Conservation (phyloP, 2,888 invertebrate species). For the Strigamia transsilvanica region DNA sequence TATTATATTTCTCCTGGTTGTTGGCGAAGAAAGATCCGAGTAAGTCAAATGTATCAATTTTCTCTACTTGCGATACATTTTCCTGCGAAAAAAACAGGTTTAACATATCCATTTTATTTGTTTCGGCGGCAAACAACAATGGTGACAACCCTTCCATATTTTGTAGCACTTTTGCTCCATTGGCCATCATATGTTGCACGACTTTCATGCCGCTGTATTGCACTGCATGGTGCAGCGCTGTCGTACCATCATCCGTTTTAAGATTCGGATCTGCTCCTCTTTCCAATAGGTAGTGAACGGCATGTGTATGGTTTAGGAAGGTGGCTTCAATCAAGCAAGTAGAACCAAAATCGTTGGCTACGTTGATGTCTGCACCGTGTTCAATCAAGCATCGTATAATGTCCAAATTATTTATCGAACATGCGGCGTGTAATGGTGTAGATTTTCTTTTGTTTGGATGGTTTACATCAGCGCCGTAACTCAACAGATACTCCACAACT, state of each 20-base stretch:
- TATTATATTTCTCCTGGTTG: constrained; percentile 87
- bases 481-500: constrained; percentile 79
- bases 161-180: constrained; percentile 76
- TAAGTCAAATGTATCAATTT: constrained; percentile 83
- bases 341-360: constrained; percentile 74
- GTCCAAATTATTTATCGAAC: constrained; percentile 88
- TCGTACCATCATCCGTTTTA: constrained; percentile 85
- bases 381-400: constrained; percentile 87
- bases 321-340: constrained; percentile 65
- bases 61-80: constrained; percentile 74
- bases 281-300: constrained; percentile 70
- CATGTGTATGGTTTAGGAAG: constrained; percentile 64
- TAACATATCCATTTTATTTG: constrained; percentile 80
- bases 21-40: constrained; percentile 93
- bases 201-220: constrained; percentile 85
- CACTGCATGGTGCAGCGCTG: constrained; percentile 89
- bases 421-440: constrained; percentile 89
- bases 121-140: constrained; percentile 75
- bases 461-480: constrained; percentile 83
- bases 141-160: constrained; percentile 88
- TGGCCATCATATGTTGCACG: constrained; percentile 77
- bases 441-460: constrained; percentile 89
- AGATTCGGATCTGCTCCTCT: constrained; percentile 82
- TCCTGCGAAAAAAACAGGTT: constrained; percentile 70
- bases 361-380: constrained; percentile 84